Evolutionary conservation across 2,888 invertebrate genomes (phyloP).

Genomic region (Pilophorus perplexus): DNA sequence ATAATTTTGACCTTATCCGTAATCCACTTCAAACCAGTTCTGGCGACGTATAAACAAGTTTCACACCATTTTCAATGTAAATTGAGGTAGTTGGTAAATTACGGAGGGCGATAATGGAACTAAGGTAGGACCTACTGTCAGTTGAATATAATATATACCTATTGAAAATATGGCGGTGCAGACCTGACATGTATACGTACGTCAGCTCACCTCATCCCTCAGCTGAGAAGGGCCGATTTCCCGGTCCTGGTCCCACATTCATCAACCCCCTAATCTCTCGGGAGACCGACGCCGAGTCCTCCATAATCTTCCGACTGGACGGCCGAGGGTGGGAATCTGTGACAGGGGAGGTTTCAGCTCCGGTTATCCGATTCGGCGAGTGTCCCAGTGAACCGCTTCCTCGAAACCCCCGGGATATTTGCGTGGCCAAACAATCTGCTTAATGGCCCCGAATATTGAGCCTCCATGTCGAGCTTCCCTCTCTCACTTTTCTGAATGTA

Average conservation of each 20-base stretch:
- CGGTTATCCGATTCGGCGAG: background rate
- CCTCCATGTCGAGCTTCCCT: background rate
- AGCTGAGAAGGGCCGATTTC: background rate
- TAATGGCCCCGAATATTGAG: slow-evolving; percentile 10
- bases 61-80: no score
- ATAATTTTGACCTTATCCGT: no score
- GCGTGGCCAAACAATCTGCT: background rate
- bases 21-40: no score
- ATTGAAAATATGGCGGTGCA: no score
- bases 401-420: background rate
- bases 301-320: slow-evolving; percentile 11
- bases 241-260: slow-evolving; percentile 13
- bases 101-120: no score
- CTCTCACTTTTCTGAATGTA: background rate
- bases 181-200: no score
- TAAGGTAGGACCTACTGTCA: no score
- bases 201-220: background rate
- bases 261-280: slow-evolving; percentile 26
- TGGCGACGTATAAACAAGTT: no score
- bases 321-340: no score
- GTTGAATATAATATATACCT: no score
- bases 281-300: background rate
- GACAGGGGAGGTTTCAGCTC: background rate
- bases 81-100: no score
- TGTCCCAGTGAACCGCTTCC: background rate